These are phyloP conservation scores for Brachyrhaphis roseni DNA, from an alignment of 2,797 vertebrate species.

Conservation along the genomic window DNA sequence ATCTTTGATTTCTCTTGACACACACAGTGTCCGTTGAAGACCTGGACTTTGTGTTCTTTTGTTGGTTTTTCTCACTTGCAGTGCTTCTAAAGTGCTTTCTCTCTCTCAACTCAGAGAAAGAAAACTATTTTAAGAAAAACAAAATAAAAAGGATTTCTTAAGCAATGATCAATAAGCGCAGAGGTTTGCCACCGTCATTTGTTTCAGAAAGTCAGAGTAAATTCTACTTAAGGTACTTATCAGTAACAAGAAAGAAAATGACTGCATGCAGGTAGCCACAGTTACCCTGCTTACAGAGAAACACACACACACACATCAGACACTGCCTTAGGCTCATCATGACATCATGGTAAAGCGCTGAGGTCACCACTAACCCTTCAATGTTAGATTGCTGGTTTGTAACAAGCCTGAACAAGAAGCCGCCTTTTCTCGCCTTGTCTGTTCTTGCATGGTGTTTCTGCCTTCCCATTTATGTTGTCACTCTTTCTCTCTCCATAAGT, in stretches of 20 bases:
- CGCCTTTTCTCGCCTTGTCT: constrained; percentile 26
- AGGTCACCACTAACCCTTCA: constrained; percentile 76
- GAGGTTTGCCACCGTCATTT: not conserved
- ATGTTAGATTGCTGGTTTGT: constrained; percentile 57
- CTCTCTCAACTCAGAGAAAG: not conserved
- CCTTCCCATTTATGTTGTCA: constrained; percentile 24
- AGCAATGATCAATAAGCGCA: not conserved
- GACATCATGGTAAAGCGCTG: constrained; percentile 79
- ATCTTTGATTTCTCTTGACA: not conserved
- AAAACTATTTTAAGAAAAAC: not conserved
- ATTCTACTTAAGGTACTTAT: constrained; percentile 7
- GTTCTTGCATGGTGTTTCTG: constrained; percentile 23
- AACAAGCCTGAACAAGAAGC: constrained; percentile 77
- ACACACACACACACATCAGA: constrained; percentile 48
- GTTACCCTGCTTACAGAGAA: constrained; percentile 25
- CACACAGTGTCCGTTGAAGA: not conserved
- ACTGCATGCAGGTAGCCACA: constrained; percentile 20
- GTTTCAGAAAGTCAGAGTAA: constrained; percentile 13
- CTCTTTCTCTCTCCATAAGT: constrained; percentile 13
- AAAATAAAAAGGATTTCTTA: not conserved
- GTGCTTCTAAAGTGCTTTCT: not conserved
- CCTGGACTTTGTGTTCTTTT: not conserved
- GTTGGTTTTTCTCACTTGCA: not conserved
- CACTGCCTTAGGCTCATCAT: constrained; percentile 73
- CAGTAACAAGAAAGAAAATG: constrained; percentile 15